Conservation (phyloP, 2,113 vertebrate species). For the Patagioenas fasciata region DNA sequence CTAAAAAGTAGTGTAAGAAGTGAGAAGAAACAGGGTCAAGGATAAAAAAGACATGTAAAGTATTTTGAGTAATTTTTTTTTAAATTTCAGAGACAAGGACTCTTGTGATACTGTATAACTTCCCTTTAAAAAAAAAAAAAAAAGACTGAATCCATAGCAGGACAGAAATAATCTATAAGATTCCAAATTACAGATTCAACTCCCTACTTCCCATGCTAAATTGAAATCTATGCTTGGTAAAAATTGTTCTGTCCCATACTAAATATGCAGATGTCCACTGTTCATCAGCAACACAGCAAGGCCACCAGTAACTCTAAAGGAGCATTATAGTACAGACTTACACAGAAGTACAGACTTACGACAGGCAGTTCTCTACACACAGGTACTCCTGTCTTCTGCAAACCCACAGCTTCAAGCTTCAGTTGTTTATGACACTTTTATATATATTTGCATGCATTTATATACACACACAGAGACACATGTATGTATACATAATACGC, state of each 20-base stretch:
- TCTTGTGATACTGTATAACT: neutral
- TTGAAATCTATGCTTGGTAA: neutral
- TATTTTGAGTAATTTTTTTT: neutral
- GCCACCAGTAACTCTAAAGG: neutral
- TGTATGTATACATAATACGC: neutral
- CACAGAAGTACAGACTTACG: neutral
- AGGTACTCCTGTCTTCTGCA: neutral
- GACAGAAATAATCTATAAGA: neutral
- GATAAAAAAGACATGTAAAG: neutral
- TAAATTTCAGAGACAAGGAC: neutral
- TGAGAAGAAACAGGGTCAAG: neutral
- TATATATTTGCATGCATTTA: neutral
- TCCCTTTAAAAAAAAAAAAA: neutral
- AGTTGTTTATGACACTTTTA: neutral
- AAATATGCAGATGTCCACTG: neutral
- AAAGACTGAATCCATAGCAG: neutral
- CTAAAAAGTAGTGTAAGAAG: neutral
- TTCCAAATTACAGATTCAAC: neutral
- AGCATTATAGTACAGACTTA: neutral
- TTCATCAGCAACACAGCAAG: neutral
- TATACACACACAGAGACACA: neutral
- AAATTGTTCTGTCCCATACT: neutral
- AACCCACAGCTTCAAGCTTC: neutral
- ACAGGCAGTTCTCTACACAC: neutral
- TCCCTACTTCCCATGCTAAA: neutral